phyloP scores from a whole-genome alignment of 2,888 invertebrate species.

The Caenorhabditis macrosperma region DNA sequence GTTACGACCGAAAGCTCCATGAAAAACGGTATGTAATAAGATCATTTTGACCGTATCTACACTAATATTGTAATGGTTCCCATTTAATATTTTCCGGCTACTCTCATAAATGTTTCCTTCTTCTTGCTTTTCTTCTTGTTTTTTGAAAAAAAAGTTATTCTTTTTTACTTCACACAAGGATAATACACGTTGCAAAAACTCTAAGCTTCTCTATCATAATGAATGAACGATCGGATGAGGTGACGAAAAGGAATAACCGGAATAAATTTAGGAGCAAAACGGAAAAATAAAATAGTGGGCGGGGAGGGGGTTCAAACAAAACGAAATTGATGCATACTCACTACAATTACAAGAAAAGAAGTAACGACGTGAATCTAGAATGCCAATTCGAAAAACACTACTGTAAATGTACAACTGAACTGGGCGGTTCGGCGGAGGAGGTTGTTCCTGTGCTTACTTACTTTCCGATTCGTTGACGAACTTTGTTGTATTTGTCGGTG shows the following conservation, averaged over 20 bases:
- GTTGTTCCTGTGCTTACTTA: conserved; percentile 22
- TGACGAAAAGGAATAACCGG: conserved; percentile 42
- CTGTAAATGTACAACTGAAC: conserved; percentile 39
- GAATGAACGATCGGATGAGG: conserved; percentile 57
- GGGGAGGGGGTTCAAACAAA: conserved; percentile 11
- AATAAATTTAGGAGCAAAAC: conserved; percentile 9
- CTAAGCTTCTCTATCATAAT: conserved; percentile 48
- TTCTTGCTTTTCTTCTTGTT: neutral
- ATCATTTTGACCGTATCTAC: neutral
- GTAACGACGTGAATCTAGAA: conserved; percentile 8
- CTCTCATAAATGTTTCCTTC: conserved; percentile 13
- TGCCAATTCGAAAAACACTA: conserved; percentile 20
- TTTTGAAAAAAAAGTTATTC: conserved; percentile 15
- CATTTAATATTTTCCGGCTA: neutral
- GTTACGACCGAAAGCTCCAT: conserved; percentile 10
- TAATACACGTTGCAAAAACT: conserved; percentile 54
- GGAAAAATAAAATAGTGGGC: conserved; percentile 1
- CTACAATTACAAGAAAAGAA: conserved; percentile 33
- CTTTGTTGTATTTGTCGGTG: conserved; percentile 65
- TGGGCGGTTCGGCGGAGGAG: conserved; percentile 13
- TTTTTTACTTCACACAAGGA: conserved; percentile 50
- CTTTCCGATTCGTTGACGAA: conserved; percentile 63
- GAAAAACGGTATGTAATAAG: conserved; percentile 1
- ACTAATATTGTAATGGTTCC: conserved; percentile 37
- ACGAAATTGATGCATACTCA: conserved; percentile 51